Evolutionary conservation across 2,113 vertebrate species (phyloP).

Genomic region (Genyomyrus donnyi): DNA sequence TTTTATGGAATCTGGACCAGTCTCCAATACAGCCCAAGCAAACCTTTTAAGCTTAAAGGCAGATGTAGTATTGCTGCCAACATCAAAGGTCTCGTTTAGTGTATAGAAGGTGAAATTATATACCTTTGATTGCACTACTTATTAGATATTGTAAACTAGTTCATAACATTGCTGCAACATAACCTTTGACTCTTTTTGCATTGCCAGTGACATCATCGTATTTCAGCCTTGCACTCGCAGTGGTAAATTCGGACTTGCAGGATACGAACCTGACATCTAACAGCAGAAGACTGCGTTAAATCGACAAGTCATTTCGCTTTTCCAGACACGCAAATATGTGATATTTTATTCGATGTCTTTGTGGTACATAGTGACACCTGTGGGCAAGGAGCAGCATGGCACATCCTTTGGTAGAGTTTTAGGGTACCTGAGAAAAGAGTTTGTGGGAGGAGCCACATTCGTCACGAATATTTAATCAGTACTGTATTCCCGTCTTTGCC

Average conservation of each 20-base stretch:
- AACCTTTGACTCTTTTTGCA: conserved; percentile 48
- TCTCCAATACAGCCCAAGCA: conserved; percentile 26
- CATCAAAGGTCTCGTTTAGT: conserved; percentile 55
- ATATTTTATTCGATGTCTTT: conserved; percentile 43
- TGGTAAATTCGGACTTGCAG: conserved; percentile 64
- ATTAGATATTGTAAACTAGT: conserved; percentile 53
- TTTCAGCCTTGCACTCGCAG: conserved; percentile 51
- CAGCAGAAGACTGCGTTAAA: conserved; percentile 37
- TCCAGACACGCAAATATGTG: conserved; percentile 35
- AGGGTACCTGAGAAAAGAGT: conserved; percentile 25
- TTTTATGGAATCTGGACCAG: conserved; percentile 29
- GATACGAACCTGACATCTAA: conserved; percentile 59
- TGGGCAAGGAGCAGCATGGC: conserved; percentile 29
- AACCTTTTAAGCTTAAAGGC: conserved; percentile 46
- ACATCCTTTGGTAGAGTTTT: conserved; percentile 17
- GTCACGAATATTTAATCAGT: conserved; percentile 42
- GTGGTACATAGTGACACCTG: conserved; percentile 40
- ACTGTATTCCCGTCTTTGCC: conserved; percentile 53
- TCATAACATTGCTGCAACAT: conserved; percentile 42
- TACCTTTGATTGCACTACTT: conserved; percentile 52
- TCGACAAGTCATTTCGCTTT: conserved; percentile 35
- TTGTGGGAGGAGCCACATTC: conserved; percentile 24
- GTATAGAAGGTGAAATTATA: conserved; percentile 58
- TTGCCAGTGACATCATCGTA: conserved; percentile 45
- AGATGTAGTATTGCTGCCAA: conserved; percentile 58